These are phyloP conservation scores for Belgica antarctica DNA, from an alignment of 2,888 invertebrate species.

Conservation along the genomic window DNA sequence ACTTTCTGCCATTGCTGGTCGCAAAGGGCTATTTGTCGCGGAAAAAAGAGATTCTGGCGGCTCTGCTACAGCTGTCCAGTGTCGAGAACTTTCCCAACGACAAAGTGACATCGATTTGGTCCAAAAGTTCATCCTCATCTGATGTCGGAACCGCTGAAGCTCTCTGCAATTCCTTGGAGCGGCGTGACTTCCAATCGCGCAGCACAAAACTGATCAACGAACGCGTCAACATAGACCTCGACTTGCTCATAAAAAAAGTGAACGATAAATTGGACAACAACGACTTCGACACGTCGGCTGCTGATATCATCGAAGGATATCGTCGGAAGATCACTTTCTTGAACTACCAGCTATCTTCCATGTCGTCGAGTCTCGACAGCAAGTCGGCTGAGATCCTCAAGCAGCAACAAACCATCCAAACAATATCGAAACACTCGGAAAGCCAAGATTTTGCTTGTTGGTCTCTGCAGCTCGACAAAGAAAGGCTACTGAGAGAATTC, in stretches of 20 bases:
- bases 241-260: constrained; percentile 1
- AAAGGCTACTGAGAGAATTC: not conserved
- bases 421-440: not conserved
- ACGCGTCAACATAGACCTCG: not conserved
- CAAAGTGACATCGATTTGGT: not conserved
- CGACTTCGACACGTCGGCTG: not conserved
- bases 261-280: constrained; percentile 33
- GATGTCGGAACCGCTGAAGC: not conserved
- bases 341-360: not conserved
- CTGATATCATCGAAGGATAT: constrained; percentile 19
- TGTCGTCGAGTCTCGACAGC: not conserved
- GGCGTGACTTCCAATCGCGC: not conserved
- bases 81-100: not conserved
- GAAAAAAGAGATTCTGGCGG: not conserved
- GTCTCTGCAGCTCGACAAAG: constrained; percentile 17
- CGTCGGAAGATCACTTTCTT: constrained; percentile 16
- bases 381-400: not conserved
- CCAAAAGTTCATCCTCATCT: not conserved
- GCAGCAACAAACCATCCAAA: not conserved
- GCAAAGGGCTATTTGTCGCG: not conserved
- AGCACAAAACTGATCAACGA: not conserved
- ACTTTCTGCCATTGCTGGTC: not conserved
- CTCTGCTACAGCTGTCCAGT: not conserved
- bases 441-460: constrained; percentile 29
- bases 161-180: not conserved